These are phyloP conservation scores for Temnopleurus reevesii DNA, from an alignment of 53 echinoderm and acorn worm genomes.

Conservation along the genomic window DNA sequence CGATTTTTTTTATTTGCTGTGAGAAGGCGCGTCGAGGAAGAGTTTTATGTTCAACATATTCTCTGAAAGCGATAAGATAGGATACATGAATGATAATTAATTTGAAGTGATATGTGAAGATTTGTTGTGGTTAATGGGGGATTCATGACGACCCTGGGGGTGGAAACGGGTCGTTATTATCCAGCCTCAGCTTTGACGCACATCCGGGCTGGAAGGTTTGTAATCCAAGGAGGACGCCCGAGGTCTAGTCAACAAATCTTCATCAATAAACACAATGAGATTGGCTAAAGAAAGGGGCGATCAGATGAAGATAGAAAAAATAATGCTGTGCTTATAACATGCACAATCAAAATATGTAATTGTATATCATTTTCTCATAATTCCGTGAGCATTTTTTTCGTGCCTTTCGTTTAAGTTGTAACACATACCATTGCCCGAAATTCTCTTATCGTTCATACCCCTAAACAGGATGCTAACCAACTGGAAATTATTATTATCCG, in stretches of 20 bases:
- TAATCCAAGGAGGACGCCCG: slow-evolving; percentile 28
- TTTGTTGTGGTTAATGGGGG: slow-evolving; percentile 33
- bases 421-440: too few relatives aligned
- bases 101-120: slow-evolving; percentile 35
- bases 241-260: slow-evolving; percentile 14
- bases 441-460: too few relatives aligned
- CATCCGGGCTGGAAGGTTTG: slow-evolving; percentile 22
- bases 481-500: too few relatives aligned
- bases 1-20: too few relatives aligned
- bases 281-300: background rate
- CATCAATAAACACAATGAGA: background rate
- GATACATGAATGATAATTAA: slow-evolving; percentile 40
- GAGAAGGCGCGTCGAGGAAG: background rate
- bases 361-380: too few relatives aligned
- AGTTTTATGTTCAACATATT: background rate
- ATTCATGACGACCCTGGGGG: background rate
- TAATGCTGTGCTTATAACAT: background rate
- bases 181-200: slow-evolving; percentile 37
- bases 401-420: too few relatives aligned
- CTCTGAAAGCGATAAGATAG: background rate
- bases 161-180: slow-evolving; percentile 37
- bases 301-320: background rate
- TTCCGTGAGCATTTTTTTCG: too few relatives aligned
- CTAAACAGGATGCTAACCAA: too few relatives aligned
- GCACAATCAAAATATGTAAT: too few relatives aligned